These are phyloP conservation scores for Montipora sp. DNA, from an alignment of 64 coral and sea anemone genomes.

Conservation along the genomic window DNA sequence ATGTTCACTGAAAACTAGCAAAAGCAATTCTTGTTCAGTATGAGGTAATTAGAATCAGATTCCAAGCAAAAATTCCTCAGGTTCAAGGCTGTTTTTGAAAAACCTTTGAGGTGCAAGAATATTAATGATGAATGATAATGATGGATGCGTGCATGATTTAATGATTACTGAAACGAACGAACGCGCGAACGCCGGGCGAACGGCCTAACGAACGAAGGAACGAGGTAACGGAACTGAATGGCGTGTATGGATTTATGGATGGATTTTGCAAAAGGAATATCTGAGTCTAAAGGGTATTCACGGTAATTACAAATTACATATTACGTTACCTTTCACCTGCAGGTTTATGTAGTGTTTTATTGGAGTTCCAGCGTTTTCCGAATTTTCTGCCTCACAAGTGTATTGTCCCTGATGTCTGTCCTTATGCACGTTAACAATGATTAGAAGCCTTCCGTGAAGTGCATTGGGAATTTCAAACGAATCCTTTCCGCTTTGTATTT, in stretches of 20 bases:
- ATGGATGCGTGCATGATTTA: too few species aligned
- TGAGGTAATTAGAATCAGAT: too few species aligned
- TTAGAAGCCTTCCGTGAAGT: background rate
- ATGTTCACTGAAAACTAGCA: background rate
- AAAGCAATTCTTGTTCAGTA: background rate
- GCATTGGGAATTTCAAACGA: background rate
- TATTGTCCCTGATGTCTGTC: background rate
- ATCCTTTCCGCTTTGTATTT: background rate
- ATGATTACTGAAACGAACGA: too few species aligned
- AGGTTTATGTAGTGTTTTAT: background rate
- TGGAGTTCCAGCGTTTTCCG: background rate
- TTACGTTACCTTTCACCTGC: background rate
- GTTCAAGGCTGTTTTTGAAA: too few species aligned
- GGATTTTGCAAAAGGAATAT: too few species aligned
- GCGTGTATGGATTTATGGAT: background rate
- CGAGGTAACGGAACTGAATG: too few species aligned
- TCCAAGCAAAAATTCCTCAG: too few species aligned
- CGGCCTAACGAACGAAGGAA: too few species aligned
- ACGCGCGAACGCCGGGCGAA: too few species aligned
- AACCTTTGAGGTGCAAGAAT: too few species aligned
- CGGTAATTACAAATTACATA: background rate
- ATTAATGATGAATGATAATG: too few species aligned
- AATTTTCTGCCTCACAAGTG: slow-evolving; percentile 19
- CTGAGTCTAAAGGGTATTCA: too few species aligned
- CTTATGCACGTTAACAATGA: background rate